Evolutionary conservation across 2,888 invertebrate genomes (phyloP).

Genomic region (Acleris literana): DNA sequence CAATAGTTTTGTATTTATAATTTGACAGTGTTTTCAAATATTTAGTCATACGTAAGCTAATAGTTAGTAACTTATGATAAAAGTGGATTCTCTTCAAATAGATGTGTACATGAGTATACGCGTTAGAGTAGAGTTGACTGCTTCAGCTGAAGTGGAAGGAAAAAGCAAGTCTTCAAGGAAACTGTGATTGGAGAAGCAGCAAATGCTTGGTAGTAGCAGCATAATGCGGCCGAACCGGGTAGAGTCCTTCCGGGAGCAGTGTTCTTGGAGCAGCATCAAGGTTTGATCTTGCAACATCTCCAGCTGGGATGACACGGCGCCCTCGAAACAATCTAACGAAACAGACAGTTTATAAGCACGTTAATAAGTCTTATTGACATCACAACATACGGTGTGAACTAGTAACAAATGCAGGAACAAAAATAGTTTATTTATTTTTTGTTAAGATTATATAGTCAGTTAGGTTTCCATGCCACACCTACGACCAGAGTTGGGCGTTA

Average conservation of each 20-base stretch:
- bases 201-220: conserved; percentile 87
- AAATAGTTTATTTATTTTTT: too few relatives aligned
- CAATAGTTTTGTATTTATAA: too few relatives aligned
- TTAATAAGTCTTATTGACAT: not conserved
- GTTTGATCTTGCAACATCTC: conserved; percentile 92
- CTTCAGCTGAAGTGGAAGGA: conserved; percentile 83
- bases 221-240: conserved; percentile 89
- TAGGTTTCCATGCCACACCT: too few relatives aligned
- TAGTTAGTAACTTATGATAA: too few relatives aligned
- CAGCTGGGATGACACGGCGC: conserved; percentile 66
- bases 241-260: conserved; percentile 79
- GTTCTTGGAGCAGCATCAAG: conserved; percentile 89
- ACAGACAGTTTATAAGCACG: not conserved
- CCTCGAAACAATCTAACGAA: conserved; percentile 54
- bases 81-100: conserved; percentile 39
- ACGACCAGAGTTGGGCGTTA: too few relatives aligned
- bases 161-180: conserved; percentile 88
- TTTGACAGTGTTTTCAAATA: too few relatives aligned
- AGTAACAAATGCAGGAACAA: too few relatives aligned
- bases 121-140: conserved; percentile 59
- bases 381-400: too few relatives aligned
- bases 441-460: too few relatives aligned
- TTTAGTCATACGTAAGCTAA: too few relatives aligned
- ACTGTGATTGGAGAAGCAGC: conserved; percentile 59
- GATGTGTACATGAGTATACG: conserved; percentile 66